Conservation (phyloP, 1,140 invertebrate species). For the Drosophila leontia region DNA sequence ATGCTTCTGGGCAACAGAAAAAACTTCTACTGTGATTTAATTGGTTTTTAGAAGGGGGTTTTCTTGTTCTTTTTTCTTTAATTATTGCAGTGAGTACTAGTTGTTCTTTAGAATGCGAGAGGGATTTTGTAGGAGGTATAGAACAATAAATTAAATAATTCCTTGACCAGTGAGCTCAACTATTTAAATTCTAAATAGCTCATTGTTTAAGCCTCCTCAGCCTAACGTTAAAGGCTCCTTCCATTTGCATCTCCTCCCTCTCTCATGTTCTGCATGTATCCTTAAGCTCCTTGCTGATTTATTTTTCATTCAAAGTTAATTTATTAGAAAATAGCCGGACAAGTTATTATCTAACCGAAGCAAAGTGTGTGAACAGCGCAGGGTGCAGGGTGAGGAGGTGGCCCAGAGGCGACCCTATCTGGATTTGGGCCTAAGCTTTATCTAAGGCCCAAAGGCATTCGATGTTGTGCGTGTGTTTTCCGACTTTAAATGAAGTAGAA, state of each 20-base stretch:
- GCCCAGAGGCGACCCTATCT: slow-evolving; percentile 48
- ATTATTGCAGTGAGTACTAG: background rate
- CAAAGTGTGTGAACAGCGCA: slow-evolving; percentile 49
- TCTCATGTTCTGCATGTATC: slow-evolving; percentile 44
- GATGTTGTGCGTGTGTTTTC: slow-evolving; percentile 39
- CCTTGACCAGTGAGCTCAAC: background rate
- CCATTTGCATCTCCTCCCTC: background rate
- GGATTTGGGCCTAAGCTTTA: slow-evolving; percentile 56
- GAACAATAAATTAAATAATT: background rate
- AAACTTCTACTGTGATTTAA: slow-evolving; percentile 18
- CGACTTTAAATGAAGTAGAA: slow-evolving; percentile 79
- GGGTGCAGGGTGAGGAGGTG: background rate
- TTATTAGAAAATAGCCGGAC: slow-evolving; percentile 79
- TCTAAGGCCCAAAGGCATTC: slow-evolving; percentile 58
- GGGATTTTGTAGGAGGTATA: too few species aligned
- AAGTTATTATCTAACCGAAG: slow-evolving; percentile 77
- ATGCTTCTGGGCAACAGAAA: background rate
- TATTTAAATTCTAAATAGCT: background rate
- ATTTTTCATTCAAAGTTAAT: slow-evolving; percentile 81
- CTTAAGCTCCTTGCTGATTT: slow-evolving; percentile 65
- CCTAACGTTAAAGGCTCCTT: slow-evolving; percentile 1
- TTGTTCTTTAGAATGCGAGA: background rate
- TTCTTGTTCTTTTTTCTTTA: background rate
- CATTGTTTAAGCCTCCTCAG: background rate
- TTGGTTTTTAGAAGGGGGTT: background rate